A percentile compares a stretch with the other conserved stretches of the same genome.
phyloP scores from a whole-genome alignment of 2,113 vertebrate species.

The Beaufortia kweichowensis region DNA sequence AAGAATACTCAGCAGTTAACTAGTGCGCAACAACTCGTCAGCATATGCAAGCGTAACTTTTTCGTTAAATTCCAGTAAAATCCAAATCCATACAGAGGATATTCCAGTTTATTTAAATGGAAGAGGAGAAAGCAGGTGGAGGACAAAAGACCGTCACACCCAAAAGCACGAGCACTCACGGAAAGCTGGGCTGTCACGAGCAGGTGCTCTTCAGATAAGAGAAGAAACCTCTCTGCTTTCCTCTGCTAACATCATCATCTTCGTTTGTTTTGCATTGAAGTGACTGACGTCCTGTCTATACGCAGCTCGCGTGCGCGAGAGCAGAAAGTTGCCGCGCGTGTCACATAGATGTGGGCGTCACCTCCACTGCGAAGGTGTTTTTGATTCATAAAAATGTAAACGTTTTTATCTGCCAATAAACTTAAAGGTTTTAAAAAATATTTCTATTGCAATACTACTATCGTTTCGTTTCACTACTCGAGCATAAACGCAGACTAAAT shows the following conservation, averaged over 20 bases:
- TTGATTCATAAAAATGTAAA: not conserved
- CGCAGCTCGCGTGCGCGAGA: not conserved
- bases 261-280: not conserved
- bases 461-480: too few species aligned
- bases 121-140: conserved; percentile 25
- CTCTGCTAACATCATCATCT: not conserved
- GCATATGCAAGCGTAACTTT: not conserved
- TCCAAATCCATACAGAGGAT: not conserved
- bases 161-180: conserved; percentile 51
- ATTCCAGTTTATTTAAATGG: not conserved
- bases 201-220: conserved; percentile 8
- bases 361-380: conserved; percentile 17
- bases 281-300: not conserved
- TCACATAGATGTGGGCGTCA: conserved; percentile 54
- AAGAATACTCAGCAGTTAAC: not conserved
- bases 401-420: not conserved
- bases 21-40: not conserved
- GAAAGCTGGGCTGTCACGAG: conserved; percentile 49
- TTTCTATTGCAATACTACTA: too few species aligned
- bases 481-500: too few species aligned
- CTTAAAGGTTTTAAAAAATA: too few species aligned
- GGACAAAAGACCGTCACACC: conserved; percentile 62
- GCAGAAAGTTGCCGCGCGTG: conserved; percentile 18
- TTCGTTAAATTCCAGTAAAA: not conserved
- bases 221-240: not conserved